Percentiles rank a stretch among this genome's conserved stretches.
Conservation (phyloP, 2,888 invertebrate genomes). For the Mactromeris polynyma region DNA sequence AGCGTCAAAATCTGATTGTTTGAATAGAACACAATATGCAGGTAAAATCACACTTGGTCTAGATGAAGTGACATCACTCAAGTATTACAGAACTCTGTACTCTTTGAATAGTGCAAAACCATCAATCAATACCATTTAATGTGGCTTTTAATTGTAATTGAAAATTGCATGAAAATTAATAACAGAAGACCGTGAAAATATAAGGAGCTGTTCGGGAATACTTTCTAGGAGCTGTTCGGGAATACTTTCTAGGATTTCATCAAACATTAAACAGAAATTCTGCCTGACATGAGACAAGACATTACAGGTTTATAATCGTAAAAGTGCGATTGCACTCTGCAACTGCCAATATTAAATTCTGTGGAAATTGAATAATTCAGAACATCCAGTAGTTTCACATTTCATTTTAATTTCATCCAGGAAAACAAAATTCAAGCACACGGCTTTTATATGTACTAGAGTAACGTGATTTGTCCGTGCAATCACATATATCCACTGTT, state of each 20-base stretch:
- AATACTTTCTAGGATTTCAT: neutral
- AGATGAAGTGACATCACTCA: neutral
- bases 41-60: neutral
- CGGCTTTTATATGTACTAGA: no score
- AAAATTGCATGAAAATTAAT: neutral
- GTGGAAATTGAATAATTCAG: neutral
- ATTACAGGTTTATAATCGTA: neutral
- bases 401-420: no score
- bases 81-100: neutral
- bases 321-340: neutral
- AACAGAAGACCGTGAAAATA: neutral
- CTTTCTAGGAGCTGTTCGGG: neutral
- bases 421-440: no score
- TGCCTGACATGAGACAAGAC: neutral
- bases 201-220: neutral
- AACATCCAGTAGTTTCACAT: neutral
- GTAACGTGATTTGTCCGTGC: no score
- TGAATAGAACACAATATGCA: neutral
- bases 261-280: neutral
- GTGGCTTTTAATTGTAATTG: neutral
- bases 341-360: neutral
- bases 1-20: neutral
- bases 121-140: conserved; percentile 5
- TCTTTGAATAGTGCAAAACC: neutral
- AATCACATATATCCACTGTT: no score